Percentiles rank a stretch among this genome's conserved stretches.
These are phyloP conservation scores for Polypedilum vanderplanki DNA, from an alignment of 1,140 invertebrate species.

Conservation along the genomic window DNA sequence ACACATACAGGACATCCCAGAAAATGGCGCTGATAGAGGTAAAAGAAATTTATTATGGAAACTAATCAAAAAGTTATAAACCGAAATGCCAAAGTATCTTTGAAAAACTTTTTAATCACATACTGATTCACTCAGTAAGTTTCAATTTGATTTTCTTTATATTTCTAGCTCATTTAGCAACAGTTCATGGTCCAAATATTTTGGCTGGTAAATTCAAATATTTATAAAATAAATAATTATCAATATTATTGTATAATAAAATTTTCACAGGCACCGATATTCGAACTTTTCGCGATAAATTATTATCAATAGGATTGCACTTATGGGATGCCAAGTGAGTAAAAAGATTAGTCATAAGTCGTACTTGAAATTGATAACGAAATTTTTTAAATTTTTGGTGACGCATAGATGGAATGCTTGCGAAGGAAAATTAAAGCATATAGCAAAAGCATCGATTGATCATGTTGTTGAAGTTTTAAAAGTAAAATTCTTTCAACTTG, in stretches of 20 bases:
- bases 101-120: no score
- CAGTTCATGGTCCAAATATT: constrained; percentile 60
- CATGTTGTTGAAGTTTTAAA: constrained; percentile 36
- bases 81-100: no score
- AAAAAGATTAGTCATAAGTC: neutral
- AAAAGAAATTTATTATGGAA: neutral
- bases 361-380: neutral
- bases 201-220: no score
- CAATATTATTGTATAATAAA: no score
- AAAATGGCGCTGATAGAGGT: constrained; percentile 73
- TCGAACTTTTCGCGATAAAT: neutral
- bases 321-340: constrained; percentile 38
- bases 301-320: constrained; percentile 34
- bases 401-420: neutral
- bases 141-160: no score
- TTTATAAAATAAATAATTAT: no score
- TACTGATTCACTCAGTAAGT: no score
- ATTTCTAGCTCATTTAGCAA: constrained; percentile 61
- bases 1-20: constrained; percentile 83
- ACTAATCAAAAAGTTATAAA: no score
- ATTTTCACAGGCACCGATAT: constrained; percentile 48
- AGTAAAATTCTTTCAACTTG: constrained; percentile 35
- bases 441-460: constrained; percentile 35
- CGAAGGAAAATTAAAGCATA: constrained; percentile 35
- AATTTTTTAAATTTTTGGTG: neutral